Conservation (phyloP, 2,797 vertebrate genomes). For the Botia almorhae region DNA sequence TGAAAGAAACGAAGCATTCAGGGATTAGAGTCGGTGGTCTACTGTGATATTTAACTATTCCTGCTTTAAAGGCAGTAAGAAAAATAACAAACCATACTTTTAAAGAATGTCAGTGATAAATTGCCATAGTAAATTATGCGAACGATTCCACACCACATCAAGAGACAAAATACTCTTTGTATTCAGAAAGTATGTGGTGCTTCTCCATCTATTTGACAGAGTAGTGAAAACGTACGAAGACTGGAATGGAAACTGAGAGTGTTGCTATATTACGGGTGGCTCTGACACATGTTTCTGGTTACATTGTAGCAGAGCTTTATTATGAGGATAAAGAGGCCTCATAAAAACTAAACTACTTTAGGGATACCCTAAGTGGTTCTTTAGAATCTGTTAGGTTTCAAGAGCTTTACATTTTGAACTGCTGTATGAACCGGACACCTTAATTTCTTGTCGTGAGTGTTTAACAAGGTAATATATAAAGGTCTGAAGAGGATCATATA, state of each 20-base stretch:
- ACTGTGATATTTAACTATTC: conserved; percentile 28
- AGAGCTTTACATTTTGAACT: neutral
- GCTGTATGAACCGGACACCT: neutral
- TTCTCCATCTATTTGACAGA: neutral
- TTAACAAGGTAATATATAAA: no score
- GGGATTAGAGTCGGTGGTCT: conserved; percentile 62
- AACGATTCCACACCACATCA: conserved; percentile 32
- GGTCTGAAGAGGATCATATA: neutral
- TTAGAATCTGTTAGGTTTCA: no score
- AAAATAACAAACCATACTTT: neutral
- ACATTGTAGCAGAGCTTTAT: neutral
- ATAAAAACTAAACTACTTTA: neutral
- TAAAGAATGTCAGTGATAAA: neutral
- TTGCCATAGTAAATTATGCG: neutral
- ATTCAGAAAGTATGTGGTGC: neutral
- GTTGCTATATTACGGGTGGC: conserved; percentile 8
- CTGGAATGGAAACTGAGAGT: neutral
- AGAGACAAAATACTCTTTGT: neutral
- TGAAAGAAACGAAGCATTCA: conserved; percentile 51
- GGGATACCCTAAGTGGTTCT: neutral
- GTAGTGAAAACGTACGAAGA: neutral
- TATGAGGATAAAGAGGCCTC: neutral
- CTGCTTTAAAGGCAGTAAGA: neutral
- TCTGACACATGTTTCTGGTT: conserved; percentile 40
- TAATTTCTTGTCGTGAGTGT: neutral